Evolutionary conservation across 1,140 invertebrate species (phyloP).

Genomic region (Drosophila jambulina): DNA sequence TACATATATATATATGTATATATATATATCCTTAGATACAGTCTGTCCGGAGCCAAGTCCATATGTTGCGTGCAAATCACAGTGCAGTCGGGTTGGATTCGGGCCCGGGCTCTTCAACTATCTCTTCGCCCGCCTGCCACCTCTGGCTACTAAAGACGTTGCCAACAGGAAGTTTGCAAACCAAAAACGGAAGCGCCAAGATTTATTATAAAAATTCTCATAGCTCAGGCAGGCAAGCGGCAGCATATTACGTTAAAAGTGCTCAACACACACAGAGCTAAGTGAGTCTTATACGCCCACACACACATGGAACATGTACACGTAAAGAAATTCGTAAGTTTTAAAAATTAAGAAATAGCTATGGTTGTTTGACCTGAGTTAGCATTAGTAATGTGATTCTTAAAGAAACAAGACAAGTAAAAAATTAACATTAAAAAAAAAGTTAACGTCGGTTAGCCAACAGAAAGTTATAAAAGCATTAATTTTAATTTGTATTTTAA

Average conservation of each 20-base stretch:
- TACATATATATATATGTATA: background rate
- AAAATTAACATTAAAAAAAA: too few species aligned
- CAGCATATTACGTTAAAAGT: constrained; percentile 82
- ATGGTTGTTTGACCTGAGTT: too few species aligned
- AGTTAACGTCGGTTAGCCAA: too few species aligned
- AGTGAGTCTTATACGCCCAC: constrained; percentile 16
- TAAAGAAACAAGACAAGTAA: background rate
- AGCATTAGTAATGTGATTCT: background rate
- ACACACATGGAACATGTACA: constrained; percentile 7
- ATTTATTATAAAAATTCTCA: constrained; percentile 84
- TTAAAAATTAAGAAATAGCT: background rate
- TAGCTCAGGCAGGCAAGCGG: constrained; percentile 77
- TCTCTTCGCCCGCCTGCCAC: constrained; percentile 2
- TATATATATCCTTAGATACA: constrained; percentile 11
- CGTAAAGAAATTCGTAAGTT: background rate
- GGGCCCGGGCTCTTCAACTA: constrained; percentile 13
- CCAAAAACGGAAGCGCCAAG: constrained; percentile 80
- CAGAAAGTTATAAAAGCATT: too few species aligned
- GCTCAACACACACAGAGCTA: constrained; percentile 52
- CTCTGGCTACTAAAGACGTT: constrained; percentile 70
- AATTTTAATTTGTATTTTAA: too few species aligned
- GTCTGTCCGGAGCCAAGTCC: constrained; percentile 49
- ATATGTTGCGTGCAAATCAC: constrained; percentile 83
- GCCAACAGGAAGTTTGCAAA: constrained; percentile 83
- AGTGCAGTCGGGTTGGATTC: constrained; percentile 34